Percentiles rank a stretch among this genome's conserved stretches.
phyloP scores from a whole-genome alignment of 1,140 invertebrate species.

The Caenorhabditis tropicalis region DNA sequence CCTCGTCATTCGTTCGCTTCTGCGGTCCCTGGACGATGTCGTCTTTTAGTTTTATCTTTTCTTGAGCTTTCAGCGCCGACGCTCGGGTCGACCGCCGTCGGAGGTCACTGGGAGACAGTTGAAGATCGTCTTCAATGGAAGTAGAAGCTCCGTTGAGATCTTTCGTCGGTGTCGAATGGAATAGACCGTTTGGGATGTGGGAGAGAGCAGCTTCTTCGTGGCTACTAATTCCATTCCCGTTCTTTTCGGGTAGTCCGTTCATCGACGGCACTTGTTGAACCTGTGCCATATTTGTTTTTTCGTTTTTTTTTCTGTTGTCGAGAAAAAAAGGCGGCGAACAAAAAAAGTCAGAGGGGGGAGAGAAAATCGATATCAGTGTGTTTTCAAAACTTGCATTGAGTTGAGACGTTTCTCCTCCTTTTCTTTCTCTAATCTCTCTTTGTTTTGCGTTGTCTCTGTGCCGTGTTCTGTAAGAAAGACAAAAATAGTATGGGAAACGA shows the following conservation, averaged over 20 bases:
- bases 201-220: too few species aligned
- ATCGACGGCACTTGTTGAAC: constrained; percentile 17
- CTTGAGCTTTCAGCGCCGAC: constrained; percentile 44
- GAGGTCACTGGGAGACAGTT: neutral
- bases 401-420: neutral
- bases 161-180: constrained; percentile 14
- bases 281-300: neutral
- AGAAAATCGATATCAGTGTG: neutral
- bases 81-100: constrained; percentile 44
- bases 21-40: constrained; percentile 39
- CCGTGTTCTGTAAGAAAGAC: neutral
- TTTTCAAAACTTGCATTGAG: constrained; percentile 13
- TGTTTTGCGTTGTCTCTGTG: neutral
- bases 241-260: neutral
- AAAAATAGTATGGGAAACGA: neutral
- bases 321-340: neutral
- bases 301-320: neutral
- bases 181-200: neutral
- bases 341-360: too few species aligned
- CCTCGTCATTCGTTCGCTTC: neutral
- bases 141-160: neutral
- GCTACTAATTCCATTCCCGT: too few species aligned
- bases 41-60: constrained; percentile 51
- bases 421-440: neutral
- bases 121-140: neutral